Evolutionary conservation across 1,140 invertebrate species (phyloP).

Genomic region (Ostrea edulis): DNA sequence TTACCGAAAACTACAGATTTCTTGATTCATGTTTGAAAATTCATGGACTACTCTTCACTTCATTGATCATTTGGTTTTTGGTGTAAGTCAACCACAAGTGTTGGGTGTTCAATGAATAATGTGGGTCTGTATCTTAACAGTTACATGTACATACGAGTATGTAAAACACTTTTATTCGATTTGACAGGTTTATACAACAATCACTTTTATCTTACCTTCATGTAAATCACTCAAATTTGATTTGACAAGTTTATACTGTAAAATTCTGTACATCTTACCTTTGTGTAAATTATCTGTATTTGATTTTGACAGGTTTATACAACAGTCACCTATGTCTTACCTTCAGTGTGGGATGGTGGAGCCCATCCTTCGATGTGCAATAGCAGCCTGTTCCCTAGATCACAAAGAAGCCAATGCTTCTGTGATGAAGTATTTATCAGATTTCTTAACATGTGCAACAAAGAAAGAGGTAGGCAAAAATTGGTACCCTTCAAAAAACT

Average conservation of each 20-base stretch:
- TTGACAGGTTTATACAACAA: no score
- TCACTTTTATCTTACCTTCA: no score
- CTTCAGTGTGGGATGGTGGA: conserved; percentile 87
- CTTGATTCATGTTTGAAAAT: no score
- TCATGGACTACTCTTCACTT: no score
- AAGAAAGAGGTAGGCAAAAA: conserved; percentile 73
- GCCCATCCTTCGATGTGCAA: conserved; percentile 89
- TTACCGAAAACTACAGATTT: no score
- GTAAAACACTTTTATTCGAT: no score
- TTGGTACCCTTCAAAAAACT: not conserved
- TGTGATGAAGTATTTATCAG: conserved; percentile 95
- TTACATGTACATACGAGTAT: no score
- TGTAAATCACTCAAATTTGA: no score
- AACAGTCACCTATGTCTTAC: conserved; percentile 90
- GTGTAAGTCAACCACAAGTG: no score
- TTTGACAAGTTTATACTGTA: not conserved
- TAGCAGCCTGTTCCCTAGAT: conserved; percentile 90
- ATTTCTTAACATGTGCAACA: conserved; percentile 86
- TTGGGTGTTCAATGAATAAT: no score
- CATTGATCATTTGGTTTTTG: no score
- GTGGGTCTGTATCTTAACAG: no score
- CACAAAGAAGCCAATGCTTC: conserved; percentile 97
- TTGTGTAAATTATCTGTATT: not conserved
- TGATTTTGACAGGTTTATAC: conserved; percentile 86
- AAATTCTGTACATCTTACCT: not conserved